These are phyloP conservation scores for Thripadectes ignobilis DNA, from an alignment of 2,797 vertebrate species.

Conservation along the genomic window DNA sequence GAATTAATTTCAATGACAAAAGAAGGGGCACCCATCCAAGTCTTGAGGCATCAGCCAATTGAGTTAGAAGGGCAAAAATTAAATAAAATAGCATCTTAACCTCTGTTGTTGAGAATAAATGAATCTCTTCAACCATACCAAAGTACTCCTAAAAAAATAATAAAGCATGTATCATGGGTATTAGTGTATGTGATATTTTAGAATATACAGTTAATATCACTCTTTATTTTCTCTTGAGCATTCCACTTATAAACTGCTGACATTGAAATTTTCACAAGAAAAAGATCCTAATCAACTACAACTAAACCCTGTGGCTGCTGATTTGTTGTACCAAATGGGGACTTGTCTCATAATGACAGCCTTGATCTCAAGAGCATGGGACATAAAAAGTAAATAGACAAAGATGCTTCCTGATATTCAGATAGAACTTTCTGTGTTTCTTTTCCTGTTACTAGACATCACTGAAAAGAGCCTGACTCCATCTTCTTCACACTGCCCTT, in stretches of 20 bases:
- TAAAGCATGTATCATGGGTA: neutral
- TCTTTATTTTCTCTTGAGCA: neutral
- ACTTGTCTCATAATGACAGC: neutral
- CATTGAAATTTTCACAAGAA: neutral
- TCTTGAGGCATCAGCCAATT: neutral
- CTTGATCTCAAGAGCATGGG: neutral
- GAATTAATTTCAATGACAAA: neutral
- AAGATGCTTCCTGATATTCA: neutral
- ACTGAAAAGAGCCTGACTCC: neutral
- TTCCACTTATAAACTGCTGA: neutral
- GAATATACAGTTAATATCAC: neutral
- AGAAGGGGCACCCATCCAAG: neutral
- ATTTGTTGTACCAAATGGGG: neutral
- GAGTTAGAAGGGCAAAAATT: neutral
- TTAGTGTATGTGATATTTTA: neutral
- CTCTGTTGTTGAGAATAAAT: neutral
- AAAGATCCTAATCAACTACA: neutral
- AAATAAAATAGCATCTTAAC: neutral
- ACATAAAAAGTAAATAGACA: neutral
- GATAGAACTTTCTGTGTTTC: neutral
- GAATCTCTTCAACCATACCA: neutral
- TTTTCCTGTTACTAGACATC: neutral
- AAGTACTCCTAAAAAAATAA: neutral
- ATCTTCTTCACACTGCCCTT: neutral
- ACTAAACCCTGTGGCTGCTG: neutral